Evolutionary conservation across 2,888 invertebrate genomes (phyloP), one percentile per base, ranked within the genome.

Genomic region (Busseola fusca): DNA sequence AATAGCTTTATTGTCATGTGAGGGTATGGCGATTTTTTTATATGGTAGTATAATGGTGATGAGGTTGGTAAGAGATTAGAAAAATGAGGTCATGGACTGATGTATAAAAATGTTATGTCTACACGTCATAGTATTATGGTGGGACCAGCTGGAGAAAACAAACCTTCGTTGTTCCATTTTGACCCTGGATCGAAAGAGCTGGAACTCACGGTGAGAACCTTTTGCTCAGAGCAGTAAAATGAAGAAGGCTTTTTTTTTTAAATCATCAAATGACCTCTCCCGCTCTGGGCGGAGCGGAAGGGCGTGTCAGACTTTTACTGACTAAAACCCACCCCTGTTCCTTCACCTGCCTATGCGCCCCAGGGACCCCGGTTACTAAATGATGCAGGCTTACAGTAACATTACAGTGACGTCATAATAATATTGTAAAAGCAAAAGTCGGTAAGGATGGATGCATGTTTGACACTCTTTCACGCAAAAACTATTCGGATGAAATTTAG

Each of bases 1-100:
- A 72, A 70, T 48, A 64, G 34, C 45, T 74, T 78, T 69, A 70
- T 78, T 78, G 69, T 56, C 52, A 27, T 69, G 30, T 60, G 50
- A 42, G 48, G 54, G 40, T 58, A n/a, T 30, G 52, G 7, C 45
- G 30, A 65, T 80, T 76, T 68, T 80, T 58, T 58, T 80, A 58
- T 74, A 62, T n/a, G 48, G 18, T 42, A 48, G 42, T 66, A 65
- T 69, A 70, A 79, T 70, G 80, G 21, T 64, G 45, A 52, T 66
- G 63, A 74, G 40, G 7, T 67, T 42, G 59, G 52, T 74, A 48
- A 59, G 54, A 66, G 50, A 66, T 66, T 57, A 66, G n/a, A 65
- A 50, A 62, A 78, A 64, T 59, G 50, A 64, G 69, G 69, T 30
- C 57, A 64, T 48, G 48, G 34, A 34, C 10, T 34, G 6, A 14